Percentiles rank a stretch among this genome's conserved stretches.
phyloP scores from a whole-genome alignment of 2,888 invertebrate genomes.

The Junonia oenone region DNA sequence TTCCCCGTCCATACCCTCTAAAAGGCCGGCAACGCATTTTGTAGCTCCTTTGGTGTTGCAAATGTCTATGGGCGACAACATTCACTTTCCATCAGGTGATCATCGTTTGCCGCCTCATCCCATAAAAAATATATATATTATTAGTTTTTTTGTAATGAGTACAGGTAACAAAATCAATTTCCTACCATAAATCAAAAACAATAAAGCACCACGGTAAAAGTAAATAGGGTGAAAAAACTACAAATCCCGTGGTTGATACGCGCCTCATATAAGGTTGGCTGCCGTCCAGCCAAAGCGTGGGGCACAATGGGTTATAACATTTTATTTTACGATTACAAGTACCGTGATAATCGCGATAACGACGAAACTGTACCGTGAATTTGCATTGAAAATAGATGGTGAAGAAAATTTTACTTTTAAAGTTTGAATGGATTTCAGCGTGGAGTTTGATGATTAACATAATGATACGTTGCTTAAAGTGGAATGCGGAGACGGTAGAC shows the following conservation, averaged over 20 bases:
- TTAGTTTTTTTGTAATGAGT: background rate
- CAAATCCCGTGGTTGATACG: constrained; percentile 7
- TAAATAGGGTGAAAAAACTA: constrained; percentile 1
- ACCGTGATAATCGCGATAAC: constrained; percentile 8
- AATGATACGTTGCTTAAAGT: too few relatives aligned
- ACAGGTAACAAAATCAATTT: background rate
- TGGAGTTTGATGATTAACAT: too few relatives aligned
- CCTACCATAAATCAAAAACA: background rate
- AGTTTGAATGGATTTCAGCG: too few relatives aligned
- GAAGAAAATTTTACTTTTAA: background rate
- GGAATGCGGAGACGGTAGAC: too few relatives aligned
- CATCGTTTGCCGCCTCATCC: too few relatives aligned
- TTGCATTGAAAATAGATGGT: background rate
- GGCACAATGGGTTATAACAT: background rate
- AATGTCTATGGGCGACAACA: too few relatives aligned
- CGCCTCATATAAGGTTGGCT: constrained; percentile 16
- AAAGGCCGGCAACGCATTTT: too few relatives aligned
- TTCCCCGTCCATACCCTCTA: too few relatives aligned
- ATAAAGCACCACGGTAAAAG: background rate
- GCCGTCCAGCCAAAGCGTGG: constrained; percentile 9
- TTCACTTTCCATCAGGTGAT: too few relatives aligned
- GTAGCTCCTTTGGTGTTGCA: too few relatives aligned
- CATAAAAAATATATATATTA: too few relatives aligned
- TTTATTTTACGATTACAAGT: constrained; percentile 12
- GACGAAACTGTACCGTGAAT: background rate